A percentile compares a stretch with the other conserved stretches of the same genome.
Evolutionary conservation across 2,113 vertebrate genomes (phyloP).

Genomic region (Corythornis madagascariensis): DNA sequence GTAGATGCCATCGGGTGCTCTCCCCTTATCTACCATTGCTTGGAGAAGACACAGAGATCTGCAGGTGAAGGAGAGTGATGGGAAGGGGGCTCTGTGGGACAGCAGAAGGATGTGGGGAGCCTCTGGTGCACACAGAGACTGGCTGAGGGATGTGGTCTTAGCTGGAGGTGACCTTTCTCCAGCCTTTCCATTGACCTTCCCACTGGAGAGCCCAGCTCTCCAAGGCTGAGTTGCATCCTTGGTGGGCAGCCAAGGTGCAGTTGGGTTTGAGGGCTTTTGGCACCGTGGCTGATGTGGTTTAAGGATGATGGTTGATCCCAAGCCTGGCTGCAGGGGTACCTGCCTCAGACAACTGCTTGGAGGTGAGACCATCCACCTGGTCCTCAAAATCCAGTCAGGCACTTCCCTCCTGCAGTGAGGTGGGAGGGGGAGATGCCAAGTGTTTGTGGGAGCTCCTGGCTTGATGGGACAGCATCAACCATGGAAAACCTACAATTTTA

Average conservation of each 20-base stretch:
- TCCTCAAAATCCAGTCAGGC: rapidly evolving
- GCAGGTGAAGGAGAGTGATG: background rate
- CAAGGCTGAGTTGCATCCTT: background rate
- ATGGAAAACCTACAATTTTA: background rate
- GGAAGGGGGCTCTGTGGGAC: background rate
- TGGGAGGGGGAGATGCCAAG: background rate
- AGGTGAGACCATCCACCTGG: background rate
- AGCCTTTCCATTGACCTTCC: background rate
- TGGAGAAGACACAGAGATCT: background rate
- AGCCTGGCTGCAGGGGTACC: background rate
- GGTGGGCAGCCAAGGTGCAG: background rate
- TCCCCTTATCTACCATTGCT: background rate
- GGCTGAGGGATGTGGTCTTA: background rate
- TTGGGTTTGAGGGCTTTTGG: background rate
- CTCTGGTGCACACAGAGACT: no score
- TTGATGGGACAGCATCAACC: background rate
- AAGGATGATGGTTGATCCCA: background rate
- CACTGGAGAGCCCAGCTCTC: background rate
- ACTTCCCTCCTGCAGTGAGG: rapidly evolving
- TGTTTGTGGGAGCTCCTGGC: background rate
- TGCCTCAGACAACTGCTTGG: background rate
- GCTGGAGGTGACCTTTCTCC: background rate
- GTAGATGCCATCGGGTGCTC: no score
- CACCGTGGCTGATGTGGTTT: background rate
- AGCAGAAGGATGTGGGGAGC: no score